A percentile compares a stretch with the other conserved stretches of the same genome.
These are phyloP conservation scores for Onychomys leucogaster DNA, from an alignment of 2,797 vertebrate genomes.

Conservation along the genomic window DNA sequence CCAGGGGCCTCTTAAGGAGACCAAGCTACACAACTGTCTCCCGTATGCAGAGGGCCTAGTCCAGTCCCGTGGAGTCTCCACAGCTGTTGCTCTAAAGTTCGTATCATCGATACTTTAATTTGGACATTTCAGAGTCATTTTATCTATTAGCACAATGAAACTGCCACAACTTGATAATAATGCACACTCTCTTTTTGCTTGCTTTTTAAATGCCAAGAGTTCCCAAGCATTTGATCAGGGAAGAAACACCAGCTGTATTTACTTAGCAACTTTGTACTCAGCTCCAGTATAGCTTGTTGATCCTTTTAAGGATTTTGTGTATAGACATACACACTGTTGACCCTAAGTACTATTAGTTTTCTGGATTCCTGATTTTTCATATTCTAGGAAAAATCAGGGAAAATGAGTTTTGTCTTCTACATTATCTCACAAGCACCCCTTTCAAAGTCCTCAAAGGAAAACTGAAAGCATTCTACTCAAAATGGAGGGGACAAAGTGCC, in stretches of 20 bases:
- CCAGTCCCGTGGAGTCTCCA: too few species aligned
- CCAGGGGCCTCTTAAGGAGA: too few species aligned
- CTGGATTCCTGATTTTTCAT: slow-evolving; percentile 25
- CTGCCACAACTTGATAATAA: neutral
- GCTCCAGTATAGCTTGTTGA: neutral
- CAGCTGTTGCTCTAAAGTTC: too few species aligned
- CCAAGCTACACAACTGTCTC: too few species aligned
- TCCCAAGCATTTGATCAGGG: slow-evolving; percentile 55
- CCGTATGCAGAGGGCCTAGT: too few species aligned
- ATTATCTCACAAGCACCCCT: neutral
- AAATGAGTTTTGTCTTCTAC: slow-evolving; percentile 44
- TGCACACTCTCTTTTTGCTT: neutral
- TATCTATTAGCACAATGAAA: slow-evolving; percentile 51
- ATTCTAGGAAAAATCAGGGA: slow-evolving; percentile 30
- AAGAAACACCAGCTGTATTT: slow-evolving; percentile 47
- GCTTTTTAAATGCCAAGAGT: neutral
- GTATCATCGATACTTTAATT: neutral
- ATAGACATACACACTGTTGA: neutral
- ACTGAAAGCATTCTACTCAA: slow-evolving; percentile 9
- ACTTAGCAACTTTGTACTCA: slow-evolving; percentile 18
- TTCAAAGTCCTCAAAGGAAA: slow-evolving; percentile 30
- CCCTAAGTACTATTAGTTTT: slow-evolving; percentile 35
- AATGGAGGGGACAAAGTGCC: neutral
- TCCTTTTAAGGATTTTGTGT: neutral
- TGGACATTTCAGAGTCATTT: neutral